Percentiles rank a stretch among this genome's conserved stretches.
phyloP scores from a whole-genome alignment of 2,888 invertebrate species.

The Tetranychus truncatus region DNA sequence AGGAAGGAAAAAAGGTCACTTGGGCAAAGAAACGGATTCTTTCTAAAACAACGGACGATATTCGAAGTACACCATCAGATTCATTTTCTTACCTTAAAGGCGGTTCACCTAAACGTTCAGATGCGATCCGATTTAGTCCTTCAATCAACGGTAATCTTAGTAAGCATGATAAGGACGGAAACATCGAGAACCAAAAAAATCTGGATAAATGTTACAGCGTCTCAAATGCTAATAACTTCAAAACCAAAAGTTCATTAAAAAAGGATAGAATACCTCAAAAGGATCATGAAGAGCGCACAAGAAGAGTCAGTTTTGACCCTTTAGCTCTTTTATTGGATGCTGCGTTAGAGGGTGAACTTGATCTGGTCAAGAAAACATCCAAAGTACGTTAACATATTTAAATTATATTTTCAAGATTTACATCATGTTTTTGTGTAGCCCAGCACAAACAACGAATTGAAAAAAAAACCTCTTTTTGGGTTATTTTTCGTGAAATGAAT shows the following conservation, averaged over 20 bases:
- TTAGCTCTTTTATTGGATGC: slow-evolving; percentile 86
- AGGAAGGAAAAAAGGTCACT: not conserved
- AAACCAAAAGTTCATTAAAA: slow-evolving; percentile 9
- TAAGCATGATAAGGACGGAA: not conserved
- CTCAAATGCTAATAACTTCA: not conserved
- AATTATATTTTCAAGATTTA: not conserved
- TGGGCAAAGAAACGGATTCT: not conserved
- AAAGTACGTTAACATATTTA: slow-evolving; percentile 5
- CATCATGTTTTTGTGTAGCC: not conserved
- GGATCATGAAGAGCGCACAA: slow-evolving; percentile 22
- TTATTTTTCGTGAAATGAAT: not conserved
- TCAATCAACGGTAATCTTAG: not conserved
- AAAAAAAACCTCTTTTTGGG: not conserved
- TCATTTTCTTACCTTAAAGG: not conserved
- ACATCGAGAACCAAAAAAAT: no score
- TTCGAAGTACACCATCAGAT: not conserved
- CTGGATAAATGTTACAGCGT: no score
- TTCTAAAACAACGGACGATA: not conserved
- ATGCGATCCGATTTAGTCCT: not conserved
- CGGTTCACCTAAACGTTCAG: not conserved
- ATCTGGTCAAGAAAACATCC: slow-evolving; percentile 85
- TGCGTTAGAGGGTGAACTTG: slow-evolving; percentile 90
- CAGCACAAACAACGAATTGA: not conserved
- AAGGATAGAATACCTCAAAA: not conserved
- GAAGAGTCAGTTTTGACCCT: slow-evolving; percentile 91